Percentiles rank a stretch among this genome's conserved stretches.
Conservation (phyloP, 53 echinoderm and acorn worm genomes). For the Holothuria leucospilota region DNA sequence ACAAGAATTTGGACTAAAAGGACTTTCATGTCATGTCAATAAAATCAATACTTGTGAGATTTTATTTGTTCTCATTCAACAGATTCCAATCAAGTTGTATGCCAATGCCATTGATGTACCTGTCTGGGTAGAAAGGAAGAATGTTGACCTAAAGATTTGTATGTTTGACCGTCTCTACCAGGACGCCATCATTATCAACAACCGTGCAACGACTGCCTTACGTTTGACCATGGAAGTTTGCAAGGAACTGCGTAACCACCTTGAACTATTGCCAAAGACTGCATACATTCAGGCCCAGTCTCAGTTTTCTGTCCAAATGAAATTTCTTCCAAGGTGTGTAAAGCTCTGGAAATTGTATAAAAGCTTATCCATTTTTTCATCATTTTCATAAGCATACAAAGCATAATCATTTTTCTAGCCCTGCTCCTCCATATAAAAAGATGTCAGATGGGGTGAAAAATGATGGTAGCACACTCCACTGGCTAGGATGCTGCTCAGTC, state of each 20-base stretch:
- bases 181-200: slow-evolving; percentile 94
- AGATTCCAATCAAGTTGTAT: slow-evolving; percentile 77
- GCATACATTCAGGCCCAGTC: slow-evolving; percentile 99
- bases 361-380: neutral
- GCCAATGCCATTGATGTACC: slow-evolving; percentile 96
- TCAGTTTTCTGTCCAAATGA: slow-evolving; percentile 95
- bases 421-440: too few species aligned
- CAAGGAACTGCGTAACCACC: slow-evolving; percentile 86
- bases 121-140: slow-evolving; percentile 94
- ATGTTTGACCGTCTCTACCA: slow-evolving; percentile 98
- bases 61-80: neutral
- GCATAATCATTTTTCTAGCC: too few species aligned
- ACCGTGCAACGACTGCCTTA: slow-evolving; percentile 91
- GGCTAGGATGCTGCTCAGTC: too few species aligned
- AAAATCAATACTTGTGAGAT: too few species aligned
- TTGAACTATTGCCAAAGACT: slow-evolving; percentile 97
- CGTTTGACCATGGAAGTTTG: slow-evolving; percentile 93
- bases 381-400: too few species aligned
- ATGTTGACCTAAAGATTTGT: slow-evolving; percentile 95
- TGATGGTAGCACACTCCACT: too few species aligned
- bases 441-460: too few species aligned
- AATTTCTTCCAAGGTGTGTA: slow-evolving; percentile 90
- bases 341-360: neutral
- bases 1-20: too few species aligned
- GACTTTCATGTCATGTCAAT: too few species aligned